Conservation (phyloP, 2,113 vertebrate genomes). For the Trogon surrucura region DNA sequence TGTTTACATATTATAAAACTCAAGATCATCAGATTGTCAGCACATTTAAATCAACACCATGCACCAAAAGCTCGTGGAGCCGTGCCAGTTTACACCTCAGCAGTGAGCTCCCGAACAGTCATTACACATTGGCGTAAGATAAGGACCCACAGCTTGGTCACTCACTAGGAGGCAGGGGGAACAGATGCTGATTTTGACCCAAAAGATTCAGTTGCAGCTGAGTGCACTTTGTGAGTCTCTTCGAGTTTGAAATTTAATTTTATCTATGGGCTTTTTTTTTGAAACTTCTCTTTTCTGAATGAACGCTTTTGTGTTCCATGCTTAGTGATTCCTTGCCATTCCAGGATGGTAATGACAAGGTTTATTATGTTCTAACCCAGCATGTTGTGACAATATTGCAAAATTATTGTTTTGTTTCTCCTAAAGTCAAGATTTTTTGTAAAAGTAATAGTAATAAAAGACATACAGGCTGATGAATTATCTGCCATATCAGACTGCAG, state of each 20-base stretch:
- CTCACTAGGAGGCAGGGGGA: not conserved
- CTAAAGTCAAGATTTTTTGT: not conserved
- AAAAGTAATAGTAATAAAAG: slow-evolving; percentile 38
- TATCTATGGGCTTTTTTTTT: not conserved
- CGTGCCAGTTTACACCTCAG: not conserved
- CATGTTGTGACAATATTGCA: slow-evolving; percentile 27
- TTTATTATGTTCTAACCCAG: slow-evolving; percentile 24
- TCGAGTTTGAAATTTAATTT: not conserved
- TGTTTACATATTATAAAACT: not conserved
- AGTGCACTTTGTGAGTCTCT: not conserved
- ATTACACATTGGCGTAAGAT: fast-evolving
- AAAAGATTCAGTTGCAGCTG: not conserved
- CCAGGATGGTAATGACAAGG: not conserved
- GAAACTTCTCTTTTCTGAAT: not conserved
- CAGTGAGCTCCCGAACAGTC: not conserved
- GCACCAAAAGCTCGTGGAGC: not conserved
- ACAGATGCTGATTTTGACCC: not conserved
- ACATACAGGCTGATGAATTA: slow-evolving; percentile 14
- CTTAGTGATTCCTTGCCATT: slow-evolving; percentile 1
- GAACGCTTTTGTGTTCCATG: not conserved
- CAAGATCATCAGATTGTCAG: not conserved
- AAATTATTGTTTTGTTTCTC: slow-evolving; percentile 61
- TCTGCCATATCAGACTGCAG: not conserved
- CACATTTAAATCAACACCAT: not conserved
- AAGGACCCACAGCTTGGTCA: not conserved